Conservation (phyloP, 2,113 vertebrate species). For the Entelurus aequoreus region DNA sequence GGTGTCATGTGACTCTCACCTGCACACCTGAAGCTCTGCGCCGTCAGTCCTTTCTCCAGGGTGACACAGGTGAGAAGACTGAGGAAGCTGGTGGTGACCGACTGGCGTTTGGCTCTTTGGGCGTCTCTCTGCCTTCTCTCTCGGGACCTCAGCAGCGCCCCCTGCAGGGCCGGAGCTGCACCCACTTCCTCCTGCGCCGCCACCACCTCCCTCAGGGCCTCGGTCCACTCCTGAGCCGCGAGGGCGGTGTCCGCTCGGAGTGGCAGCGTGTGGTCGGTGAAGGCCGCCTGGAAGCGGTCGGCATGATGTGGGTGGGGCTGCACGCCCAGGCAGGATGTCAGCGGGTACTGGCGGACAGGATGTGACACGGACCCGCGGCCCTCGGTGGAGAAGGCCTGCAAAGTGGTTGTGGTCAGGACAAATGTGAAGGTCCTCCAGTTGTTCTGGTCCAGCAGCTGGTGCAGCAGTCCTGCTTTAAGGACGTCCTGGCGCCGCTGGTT, state of each 20-base stretch:
- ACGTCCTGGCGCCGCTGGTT: constrained; percentile 75
- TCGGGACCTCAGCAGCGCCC: constrained; percentile 73
- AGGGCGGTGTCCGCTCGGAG: constrained; percentile 81
- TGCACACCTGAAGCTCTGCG: constrained; percentile 97
- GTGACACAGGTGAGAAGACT: constrained; percentile 92
- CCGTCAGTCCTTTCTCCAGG: constrained; percentile 91
- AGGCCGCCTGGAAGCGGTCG: constrained; percentile 80
- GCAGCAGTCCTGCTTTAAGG: constrained; percentile 84
- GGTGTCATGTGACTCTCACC: constrained; percentile 65
- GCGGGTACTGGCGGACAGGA: constrained; percentile 78
- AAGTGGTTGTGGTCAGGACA: constrained; percentile 79
- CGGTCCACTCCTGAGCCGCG: constrained; percentile 87
- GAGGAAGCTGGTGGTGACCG: constrained; percentile 94
- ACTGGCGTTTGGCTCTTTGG: constrained; percentile 83
- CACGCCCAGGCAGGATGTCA: constrained; percentile 80
- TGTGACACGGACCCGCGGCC: constrained; percentile 80
- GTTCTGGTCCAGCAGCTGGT: constrained; percentile 83
- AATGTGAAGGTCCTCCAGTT: constrained; percentile 93
- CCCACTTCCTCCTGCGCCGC: constrained; percentile 60
- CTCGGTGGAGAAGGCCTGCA: constrained; percentile 83
- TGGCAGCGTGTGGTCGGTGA: constrained; percentile 82
- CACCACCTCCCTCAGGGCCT: constrained; percentile 76
- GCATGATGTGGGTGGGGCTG: constrained; percentile 45
- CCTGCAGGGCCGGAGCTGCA: constrained; percentile 54
- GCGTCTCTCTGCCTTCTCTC: constrained; percentile 67